These are phyloP conservation scores for Catajapyx aquilonaris DNA, from an alignment of 1,140 invertebrate genomes.

Conservation along the genomic window DNA sequence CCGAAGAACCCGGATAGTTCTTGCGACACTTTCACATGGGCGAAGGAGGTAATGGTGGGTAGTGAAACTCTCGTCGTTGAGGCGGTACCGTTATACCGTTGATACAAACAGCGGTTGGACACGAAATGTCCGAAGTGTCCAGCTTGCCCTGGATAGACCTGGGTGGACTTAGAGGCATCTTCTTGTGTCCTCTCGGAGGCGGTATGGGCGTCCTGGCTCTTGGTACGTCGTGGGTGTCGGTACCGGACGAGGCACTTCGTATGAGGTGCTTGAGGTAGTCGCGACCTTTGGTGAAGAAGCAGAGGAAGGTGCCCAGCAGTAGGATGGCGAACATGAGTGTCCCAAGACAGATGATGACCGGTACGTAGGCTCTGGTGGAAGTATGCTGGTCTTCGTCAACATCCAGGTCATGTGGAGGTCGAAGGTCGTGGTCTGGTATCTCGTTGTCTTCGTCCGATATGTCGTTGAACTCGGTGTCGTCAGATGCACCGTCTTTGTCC, in stretches of 20 bases:
- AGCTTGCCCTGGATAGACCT: neutral
- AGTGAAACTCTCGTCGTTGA: too few species aligned
- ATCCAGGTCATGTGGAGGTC: neutral
- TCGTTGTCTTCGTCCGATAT: neutral
- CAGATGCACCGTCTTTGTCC: slow-evolving; percentile 17
- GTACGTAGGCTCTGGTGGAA: neutral
- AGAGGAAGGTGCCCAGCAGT: neutral
- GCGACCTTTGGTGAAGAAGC: neutral
- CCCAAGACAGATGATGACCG: neutral
- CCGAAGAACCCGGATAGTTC: too few species aligned
- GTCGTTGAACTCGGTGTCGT: slow-evolving; percentile 13
- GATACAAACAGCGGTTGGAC: neutral
- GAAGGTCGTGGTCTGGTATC: neutral
- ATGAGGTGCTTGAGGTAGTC: neutral
- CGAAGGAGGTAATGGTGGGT: too few species aligned
- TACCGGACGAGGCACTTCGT: neutral
- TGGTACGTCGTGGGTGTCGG: neutral
- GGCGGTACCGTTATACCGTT: neutral
- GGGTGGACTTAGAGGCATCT: neutral
- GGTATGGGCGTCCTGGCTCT: neutral
- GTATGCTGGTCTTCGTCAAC: neutral
- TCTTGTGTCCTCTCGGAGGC: neutral
- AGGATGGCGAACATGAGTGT: neutral
- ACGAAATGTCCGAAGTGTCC: neutral
- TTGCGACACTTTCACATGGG: too few species aligned